These are phyloP conservation scores for Sebastes dallii DNA, from an alignment of 2,797 vertebrate genomes.

Conservation along the genomic window DNA sequence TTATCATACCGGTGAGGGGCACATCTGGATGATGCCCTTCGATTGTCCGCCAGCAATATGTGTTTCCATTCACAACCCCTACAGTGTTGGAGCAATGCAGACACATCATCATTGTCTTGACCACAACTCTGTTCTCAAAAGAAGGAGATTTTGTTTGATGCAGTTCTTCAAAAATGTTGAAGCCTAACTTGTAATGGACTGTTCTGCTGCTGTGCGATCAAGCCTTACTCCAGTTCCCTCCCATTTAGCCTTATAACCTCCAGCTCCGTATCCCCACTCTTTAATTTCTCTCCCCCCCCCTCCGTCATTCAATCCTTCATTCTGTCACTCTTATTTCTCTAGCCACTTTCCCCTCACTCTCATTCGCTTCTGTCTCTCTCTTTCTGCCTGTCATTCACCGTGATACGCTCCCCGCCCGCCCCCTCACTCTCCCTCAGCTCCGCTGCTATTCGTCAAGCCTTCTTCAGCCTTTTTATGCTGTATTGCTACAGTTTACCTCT, in stretches of 20 bases:
- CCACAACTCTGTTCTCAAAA: neutral
- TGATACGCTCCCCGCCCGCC: neutral
- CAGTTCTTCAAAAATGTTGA: neutral
- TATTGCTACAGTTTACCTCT: conserved; percentile 21
- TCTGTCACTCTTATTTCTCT: conserved; percentile 49
- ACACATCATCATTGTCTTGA: no score
- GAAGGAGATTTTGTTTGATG: neutral
- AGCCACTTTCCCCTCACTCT: conserved; percentile 22
- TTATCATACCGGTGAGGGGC: neutral
- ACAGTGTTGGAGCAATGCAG: no score
- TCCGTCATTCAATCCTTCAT: conserved; percentile 27
- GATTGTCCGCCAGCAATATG: no score
- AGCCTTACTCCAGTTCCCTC: neutral
- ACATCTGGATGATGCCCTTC: neutral
- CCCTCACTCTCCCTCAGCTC: conserved; percentile 35
- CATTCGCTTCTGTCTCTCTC: conserved; percentile 19
- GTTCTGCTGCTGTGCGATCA: neutral
- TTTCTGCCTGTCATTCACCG: conserved; percentile 38
- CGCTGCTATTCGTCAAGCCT: conserved; percentile 13
- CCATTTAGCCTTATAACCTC: conserved; percentile 15
- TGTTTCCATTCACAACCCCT: neutral
- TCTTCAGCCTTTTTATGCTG: conserved; percentile 15
- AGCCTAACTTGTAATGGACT: neutral
- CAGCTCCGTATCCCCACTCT: neutral
- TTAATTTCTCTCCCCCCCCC: neutral